Evolutionary conservation across 2,797 vertebrate species (phyloP), one percentile per base, ranked within the genome.

Genomic region (Epinephelus awoara): DNA sequence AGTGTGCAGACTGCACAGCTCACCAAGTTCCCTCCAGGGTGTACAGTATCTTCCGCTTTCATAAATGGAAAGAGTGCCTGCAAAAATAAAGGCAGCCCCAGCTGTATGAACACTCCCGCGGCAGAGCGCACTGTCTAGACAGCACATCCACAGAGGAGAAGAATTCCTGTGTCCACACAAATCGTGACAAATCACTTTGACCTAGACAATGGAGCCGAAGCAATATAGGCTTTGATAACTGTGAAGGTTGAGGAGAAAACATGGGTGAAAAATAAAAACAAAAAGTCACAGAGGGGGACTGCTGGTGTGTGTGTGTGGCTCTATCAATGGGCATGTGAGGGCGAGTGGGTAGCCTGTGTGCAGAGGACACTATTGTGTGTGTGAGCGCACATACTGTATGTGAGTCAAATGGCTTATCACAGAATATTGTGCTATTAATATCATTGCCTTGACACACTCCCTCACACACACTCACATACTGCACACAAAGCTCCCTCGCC

Each of bases 171-270:
- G 79, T 93, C 92, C 85, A 83, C 80, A 88, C 79, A 92, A 93
- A 93, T 92, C 85, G 63, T 90, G 93, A 95, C 91, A 92, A 93
- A 95, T 94, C 88, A 89, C 88, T 92, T 93, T 88, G 88, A 80
- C 85, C 80, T 62, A 80, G 85, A 92, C 88, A 79, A 75, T 62
- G 68, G 79, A 88, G 81, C 77, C 67, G 86, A 88, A 77, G 86
- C 80, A 87, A 92, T 91, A 89, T 80, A 62, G 58, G 75, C 77
- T 86, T 82, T 91, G 91, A 91, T 88, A 86, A 87, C 82, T 90
- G 85, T 92, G 86, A 93, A 93, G 88, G 88, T 80, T 92, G 90
- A 92, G 64, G 51, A 64, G 77, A 72, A 88, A 88, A 82, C 73
- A 71, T 42, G 46, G 68, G 63, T 82, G 69, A 74, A 86, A 82